These are phyloP conservation scores for Solea senegalensis DNA, from an alignment of 2,113 vertebrate species.

Conservation along the genomic window DNA sequence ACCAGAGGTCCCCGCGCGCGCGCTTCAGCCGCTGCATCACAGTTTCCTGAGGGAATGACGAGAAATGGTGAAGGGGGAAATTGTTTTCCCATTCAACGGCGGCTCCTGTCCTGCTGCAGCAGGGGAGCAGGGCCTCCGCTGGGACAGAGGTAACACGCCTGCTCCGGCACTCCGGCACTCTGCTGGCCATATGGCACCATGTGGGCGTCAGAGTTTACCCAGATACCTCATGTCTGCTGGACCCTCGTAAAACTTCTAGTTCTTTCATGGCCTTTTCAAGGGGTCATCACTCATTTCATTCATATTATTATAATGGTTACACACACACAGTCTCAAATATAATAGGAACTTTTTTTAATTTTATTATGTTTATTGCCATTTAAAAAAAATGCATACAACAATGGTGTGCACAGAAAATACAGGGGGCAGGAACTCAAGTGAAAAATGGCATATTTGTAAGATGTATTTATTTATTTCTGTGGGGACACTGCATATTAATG, in stretches of 20 bases:
- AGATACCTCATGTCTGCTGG: conserved; percentile 9
- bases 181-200: conserved; percentile 68
- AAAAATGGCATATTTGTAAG: no score
- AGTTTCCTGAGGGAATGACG: conserved; percentile 41
- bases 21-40: background rate
- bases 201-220: conserved; percentile 39
- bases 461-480: no score
- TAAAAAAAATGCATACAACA: no score
- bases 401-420: no score
- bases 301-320: background rate
- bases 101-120: conserved; percentile 42
- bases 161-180: conserved; percentile 46
- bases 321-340: no score
- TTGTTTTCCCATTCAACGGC: conserved; percentile 30
- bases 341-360: no score
- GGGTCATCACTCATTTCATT: background rate
- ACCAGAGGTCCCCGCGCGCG: background rate
- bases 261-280: background rate
- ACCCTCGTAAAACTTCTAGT: conserved; percentile 24
- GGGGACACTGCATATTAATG: no score
- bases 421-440: no score
- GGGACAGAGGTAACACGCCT: conserved; percentile 42
- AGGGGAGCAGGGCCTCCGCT: conserved; percentile 57
- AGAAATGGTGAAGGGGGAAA: conserved; percentile 41
- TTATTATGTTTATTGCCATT: no score